Evolutionary conservation across 1,140 invertebrate genomes (phyloP).

Genomic region (Cotesia chilonis): DNA sequence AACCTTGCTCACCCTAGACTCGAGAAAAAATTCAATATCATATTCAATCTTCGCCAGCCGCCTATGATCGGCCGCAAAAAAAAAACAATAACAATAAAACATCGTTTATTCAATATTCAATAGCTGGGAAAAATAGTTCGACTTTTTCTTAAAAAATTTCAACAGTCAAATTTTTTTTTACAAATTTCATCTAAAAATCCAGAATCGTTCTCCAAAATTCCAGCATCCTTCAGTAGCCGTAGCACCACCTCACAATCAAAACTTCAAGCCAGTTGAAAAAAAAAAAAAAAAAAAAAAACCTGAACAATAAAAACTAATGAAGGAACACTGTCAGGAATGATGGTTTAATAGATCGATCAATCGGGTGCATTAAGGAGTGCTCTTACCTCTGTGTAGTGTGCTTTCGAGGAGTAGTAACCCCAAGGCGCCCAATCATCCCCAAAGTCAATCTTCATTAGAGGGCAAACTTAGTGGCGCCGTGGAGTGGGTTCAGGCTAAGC

Average conservation of each 20-base stretch:
- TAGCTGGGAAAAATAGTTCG: background rate
- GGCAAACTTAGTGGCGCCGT: conserved; percentile 22
- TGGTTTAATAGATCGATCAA: conserved; percentile 27
- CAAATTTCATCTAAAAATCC: too few relatives aligned
- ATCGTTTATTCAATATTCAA: background rate
- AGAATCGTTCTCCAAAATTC: too few relatives aligned
- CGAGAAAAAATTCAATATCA: too few relatives aligned
- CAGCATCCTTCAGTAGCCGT: too few relatives aligned
- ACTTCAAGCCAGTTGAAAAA: too few relatives aligned
- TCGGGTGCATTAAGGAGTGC: background rate
- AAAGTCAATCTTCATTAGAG: conserved; percentile 57
- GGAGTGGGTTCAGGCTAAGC: conserved; percentile 40
- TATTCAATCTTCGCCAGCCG: too few relatives aligned
- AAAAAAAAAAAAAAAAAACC: background rate
- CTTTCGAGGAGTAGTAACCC: background rate
- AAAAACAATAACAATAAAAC: too few relatives aligned
- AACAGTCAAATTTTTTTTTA: too few relatives aligned
- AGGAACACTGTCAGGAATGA: background rate
- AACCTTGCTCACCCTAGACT: too few relatives aligned
- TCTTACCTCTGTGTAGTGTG: background rate
- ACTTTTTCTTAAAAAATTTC: background rate
- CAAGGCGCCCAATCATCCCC: conserved; percentile 27
- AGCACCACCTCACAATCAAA: too few relatives aligned
- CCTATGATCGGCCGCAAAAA: too few relatives aligned
- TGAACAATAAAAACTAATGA: background rate